Evolutionary conservation across 2,113 vertebrate species (phyloP).

Genomic region (Notechis scutatus): DNA sequence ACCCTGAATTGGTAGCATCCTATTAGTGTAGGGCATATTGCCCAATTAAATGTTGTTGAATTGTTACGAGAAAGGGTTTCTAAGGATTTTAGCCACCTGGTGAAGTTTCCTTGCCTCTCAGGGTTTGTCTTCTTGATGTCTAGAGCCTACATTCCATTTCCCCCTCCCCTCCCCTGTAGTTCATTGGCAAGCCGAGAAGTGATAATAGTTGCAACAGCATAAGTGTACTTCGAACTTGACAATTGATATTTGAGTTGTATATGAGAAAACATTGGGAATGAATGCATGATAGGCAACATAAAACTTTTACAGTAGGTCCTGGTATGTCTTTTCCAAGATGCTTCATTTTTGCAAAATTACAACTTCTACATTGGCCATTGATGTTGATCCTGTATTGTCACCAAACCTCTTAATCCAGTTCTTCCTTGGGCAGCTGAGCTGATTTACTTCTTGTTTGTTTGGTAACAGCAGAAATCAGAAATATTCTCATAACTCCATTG

Average conservation of each 20-base stretch:
- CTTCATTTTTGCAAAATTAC: background rate
- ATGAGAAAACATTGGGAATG: background rate
- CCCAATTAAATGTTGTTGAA: too few species aligned
- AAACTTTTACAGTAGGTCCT: background rate
- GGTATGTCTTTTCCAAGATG: background rate
- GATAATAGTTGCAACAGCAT: too few species aligned
- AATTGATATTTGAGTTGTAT: background rate
- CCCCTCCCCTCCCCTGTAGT: too few species aligned
- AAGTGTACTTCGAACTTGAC: too few species aligned
- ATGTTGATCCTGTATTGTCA: background rate
- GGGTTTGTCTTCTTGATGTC: too few species aligned
- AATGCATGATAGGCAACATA: background rate
- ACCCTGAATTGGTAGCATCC: too few species aligned
- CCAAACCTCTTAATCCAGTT: background rate
- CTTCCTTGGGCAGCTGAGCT: background rate
- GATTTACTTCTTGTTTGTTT: background rate
- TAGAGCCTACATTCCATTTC: too few species aligned
- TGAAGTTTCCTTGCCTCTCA: too few species aligned
- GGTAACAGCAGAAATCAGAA: background rate
- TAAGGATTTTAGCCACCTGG: too few species aligned
- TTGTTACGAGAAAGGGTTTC: too few species aligned
- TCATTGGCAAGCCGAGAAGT: too few species aligned
- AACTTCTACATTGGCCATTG: background rate
- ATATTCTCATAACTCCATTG: background rate
- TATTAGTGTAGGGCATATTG: too few species aligned